A percentile compares a stretch with the other conserved stretches of the same genome.
Conservation (phyloP, 2,888 invertebrate genomes). For the Oxyteleia sp. region DNA sequence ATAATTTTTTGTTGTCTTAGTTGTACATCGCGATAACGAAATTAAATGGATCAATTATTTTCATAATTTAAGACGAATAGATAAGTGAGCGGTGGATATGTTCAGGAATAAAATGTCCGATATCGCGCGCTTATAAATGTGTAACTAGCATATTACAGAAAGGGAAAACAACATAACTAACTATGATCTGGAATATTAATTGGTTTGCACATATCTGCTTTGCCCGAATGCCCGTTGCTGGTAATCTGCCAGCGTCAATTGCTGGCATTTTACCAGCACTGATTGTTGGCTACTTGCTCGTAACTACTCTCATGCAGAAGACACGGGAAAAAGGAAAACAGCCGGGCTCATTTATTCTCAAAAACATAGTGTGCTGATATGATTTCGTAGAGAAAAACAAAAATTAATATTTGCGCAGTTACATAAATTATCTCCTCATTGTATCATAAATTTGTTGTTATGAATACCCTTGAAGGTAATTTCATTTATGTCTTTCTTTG, state of each 20-base stretch:
- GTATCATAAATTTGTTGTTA: too few relatives aligned
- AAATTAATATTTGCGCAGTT: too few relatives aligned
- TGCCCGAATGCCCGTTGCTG: slow-evolving; percentile 24
- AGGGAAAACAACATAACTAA: slow-evolving; percentile 23
- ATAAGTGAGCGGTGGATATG: slow-evolving; percentile 4
- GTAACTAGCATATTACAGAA: background rate
- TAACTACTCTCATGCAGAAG: background rate
- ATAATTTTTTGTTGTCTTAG: too few relatives aligned
- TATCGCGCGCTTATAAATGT: slow-evolving; percentile 25
- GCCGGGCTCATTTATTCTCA: slow-evolving; percentile 26
- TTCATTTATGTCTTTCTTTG: too few relatives aligned
- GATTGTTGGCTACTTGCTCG: slow-evolving; percentile 56
- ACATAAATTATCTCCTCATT: too few relatives aligned
- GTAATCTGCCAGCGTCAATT: slow-evolving; percentile 39
- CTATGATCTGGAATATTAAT: slow-evolving; percentile 48
- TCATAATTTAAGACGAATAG: slow-evolving; percentile 14
- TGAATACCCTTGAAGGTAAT: too few relatives aligned
- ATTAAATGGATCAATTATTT: slow-evolving; percentile 23
- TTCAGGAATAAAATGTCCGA: slow-evolving; percentile 2
- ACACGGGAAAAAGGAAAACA: slow-evolving; percentile 18
- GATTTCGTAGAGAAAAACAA: slow-evolving; percentile 26
- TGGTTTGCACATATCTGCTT: slow-evolving; percentile 14
- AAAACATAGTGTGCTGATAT: slow-evolving; percentile 28
- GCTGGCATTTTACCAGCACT: slow-evolving; percentile 50
- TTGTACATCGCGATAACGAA: slow-evolving; percentile 31